Conservation (phyloP, 2,888 invertebrate species). For the Philhelius pedissequus region DNA sequence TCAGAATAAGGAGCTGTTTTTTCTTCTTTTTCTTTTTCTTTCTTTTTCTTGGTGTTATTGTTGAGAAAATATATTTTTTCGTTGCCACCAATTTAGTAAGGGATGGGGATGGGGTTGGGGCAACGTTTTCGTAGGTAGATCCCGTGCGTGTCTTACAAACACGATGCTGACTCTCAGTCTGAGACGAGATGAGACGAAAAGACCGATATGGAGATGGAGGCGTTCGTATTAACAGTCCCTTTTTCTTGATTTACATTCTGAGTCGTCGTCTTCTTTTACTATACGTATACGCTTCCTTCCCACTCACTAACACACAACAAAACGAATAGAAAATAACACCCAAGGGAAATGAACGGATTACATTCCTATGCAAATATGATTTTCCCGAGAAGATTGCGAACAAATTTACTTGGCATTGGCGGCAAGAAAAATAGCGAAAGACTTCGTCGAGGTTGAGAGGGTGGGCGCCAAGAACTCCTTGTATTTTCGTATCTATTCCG, state of each 20-base stretch:
- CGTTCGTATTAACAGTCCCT: slow-evolving; percentile 33
- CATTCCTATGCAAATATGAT: slow-evolving; percentile 69
- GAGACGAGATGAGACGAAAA: neutral
- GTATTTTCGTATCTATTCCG: neutral
- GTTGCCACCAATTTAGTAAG: slow-evolving; percentile 6
- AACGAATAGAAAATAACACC: slow-evolving; percentile 63
- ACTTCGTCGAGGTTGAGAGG: neutral
- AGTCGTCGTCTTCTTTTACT: slow-evolving; percentile 11
- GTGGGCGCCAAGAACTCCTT: too few species aligned
- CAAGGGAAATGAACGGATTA: slow-evolving; percentile 66
- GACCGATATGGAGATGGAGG: slow-evolving; percentile 6
- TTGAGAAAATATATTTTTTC: slow-evolving; percentile 37
- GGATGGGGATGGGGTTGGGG: neutral
- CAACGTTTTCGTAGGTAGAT: slow-evolving; percentile 4
- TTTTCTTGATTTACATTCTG: slow-evolving; percentile 62
- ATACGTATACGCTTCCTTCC: neutral
- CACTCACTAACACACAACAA: slow-evolving; percentile 28
- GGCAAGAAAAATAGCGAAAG: slow-evolving; percentile 9
- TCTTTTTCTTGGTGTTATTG: slow-evolving; percentile 8
- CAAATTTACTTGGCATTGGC: slow-evolving; percentile 65
- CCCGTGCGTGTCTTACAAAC: slow-evolving; percentile 51
- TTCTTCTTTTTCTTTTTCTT: neutral
- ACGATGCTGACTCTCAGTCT: too few species aligned
- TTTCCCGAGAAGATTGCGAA: slow-evolving; percentile 66
- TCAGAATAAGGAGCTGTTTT: slow-evolving; percentile 7